A percentile compares a stretch with the other conserved stretches of the same genome.
These are phyloP conservation scores for Cryptocheilus praepositus DNA, from an alignment of 2,888 invertebrate genomes.

Conservation along the genomic window DNA sequence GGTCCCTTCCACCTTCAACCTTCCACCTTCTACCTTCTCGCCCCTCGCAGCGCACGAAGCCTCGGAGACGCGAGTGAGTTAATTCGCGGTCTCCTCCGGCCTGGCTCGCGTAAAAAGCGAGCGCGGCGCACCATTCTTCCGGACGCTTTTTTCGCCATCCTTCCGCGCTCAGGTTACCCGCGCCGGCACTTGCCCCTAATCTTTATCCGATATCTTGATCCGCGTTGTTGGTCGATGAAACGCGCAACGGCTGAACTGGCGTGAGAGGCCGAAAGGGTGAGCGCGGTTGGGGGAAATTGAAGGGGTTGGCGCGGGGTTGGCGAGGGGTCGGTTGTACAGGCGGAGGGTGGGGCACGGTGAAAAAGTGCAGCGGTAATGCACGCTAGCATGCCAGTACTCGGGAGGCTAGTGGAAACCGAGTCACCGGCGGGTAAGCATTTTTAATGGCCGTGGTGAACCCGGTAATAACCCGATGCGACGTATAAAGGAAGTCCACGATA, in stretches of 20 bases:
- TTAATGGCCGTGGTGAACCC: constrained; percentile 33
- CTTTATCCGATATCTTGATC: constrained; percentile 64
- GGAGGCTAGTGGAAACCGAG: constrained; percentile 21
- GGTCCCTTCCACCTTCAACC: constrained; percentile 19
- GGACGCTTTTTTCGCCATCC: constrained; percentile 25
- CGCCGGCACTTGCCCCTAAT: constrained; percentile 50
- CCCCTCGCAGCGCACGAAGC: constrained; percentile 30
- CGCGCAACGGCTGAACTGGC: constrained; percentile 35
- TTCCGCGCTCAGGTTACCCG: constrained; percentile 37
- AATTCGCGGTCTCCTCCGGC: constrained; percentile 44
- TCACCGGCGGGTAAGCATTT: constrained; percentile 37
- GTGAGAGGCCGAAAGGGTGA: constrained; percentile 14
- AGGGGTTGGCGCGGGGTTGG: constrained; percentile 7
- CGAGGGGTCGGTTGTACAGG: not conserved
- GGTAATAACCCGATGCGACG: constrained; percentile 34
- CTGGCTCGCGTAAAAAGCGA: constrained; percentile 38
- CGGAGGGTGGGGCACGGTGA: constrained; percentile 25
- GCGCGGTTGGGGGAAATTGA: not conserved
- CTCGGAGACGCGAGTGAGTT: constrained; percentile 37
- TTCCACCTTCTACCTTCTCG: constrained; percentile 23
- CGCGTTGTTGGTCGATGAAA: constrained; percentile 50
- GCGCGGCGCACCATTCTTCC: constrained; percentile 19
- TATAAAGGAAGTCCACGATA: not conserved
- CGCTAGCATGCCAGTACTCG: constrained; percentile 46
- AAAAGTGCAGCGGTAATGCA: constrained; percentile 50